Percentiles rank a stretch among this genome's conserved stretches.
Evolutionary conservation across 2,113 vertebrate genomes (phyloP).

Genomic region (Aldabrachelys gigantea): DNA sequence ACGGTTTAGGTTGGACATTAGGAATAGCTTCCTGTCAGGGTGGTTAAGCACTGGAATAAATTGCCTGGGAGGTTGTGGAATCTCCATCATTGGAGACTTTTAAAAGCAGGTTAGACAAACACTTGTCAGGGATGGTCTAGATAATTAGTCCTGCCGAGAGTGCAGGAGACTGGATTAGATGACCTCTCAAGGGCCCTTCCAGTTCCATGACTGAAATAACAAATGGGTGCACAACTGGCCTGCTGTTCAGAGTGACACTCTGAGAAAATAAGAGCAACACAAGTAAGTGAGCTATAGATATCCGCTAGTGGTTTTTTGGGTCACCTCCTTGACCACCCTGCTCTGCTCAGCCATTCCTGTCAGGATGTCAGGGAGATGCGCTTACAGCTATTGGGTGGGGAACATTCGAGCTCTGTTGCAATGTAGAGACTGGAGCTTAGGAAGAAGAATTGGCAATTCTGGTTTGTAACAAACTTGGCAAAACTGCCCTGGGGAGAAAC

Average conservation of each 20-base stretch:
- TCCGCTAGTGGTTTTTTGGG: background rate
- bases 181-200: no score
- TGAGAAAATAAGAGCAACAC: fast-evolving
- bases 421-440: background rate
- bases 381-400: background rate
- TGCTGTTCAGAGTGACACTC: background rate
- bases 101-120: no score
- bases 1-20: no score
- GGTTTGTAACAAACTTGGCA: background rate
- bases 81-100: no score
- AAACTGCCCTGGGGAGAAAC: background rate
- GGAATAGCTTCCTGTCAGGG: no score
- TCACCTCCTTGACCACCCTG: background rate
- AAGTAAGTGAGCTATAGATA: background rate
- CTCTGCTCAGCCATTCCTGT: background rate
- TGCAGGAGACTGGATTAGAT: no score
- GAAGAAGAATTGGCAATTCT: background rate
- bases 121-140: no score
- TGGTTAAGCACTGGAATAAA: no score
- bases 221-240: background rate
- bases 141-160: no score
- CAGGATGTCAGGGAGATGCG: background rate
- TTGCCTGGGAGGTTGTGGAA: no score
- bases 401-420: background rate
- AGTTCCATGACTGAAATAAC: no score